Percentiles rank a stretch among this genome's conserved stretches.
Evolutionary conservation across 1,140 invertebrate genomes (phyloP).

Genomic region (Probaryconus sp.): DNA sequence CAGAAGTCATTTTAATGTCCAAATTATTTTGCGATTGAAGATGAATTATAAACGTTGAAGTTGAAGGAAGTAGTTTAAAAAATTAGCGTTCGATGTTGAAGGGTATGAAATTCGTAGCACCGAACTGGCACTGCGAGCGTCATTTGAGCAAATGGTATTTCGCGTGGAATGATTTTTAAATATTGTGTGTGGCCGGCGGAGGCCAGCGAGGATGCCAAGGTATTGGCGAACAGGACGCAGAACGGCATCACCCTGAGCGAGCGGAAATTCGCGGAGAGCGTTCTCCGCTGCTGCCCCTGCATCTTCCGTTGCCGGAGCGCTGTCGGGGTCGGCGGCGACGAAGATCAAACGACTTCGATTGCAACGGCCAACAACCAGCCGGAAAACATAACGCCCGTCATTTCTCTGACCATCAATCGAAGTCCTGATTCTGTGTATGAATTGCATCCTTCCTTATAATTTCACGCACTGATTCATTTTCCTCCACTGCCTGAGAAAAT

Average conservation of each 20-base stretch:
- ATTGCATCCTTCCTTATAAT: conserved; percentile 28
- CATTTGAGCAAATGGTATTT: conserved; percentile 6
- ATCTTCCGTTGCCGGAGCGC: conserved; percentile 70
- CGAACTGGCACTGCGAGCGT: not conserved
- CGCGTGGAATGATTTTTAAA: conserved; percentile 71
- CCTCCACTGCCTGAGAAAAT: too few species aligned
- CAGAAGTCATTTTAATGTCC: too few species aligned
- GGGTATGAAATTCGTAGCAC: conserved; percentile 4
- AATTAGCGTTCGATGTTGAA: too few species aligned
- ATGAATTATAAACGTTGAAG: not conserved
- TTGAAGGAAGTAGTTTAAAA: not conserved
- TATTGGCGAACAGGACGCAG: conserved; percentile 35
- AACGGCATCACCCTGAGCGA: conserved; percentile 46
- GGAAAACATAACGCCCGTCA: conserved; percentile 68
- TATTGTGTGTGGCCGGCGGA: conserved; percentile 69
- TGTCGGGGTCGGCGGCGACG: conserved; percentile 62
- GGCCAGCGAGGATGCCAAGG: conserved; percentile 62
- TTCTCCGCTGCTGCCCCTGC: conserved; percentile 75
- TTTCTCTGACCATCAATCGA: conserved; percentile 67
- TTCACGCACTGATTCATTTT: too few species aligned
- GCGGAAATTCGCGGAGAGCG: conserved; percentile 61
- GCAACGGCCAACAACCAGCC: conserved; percentile 51
- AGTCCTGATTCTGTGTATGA: conserved; percentile 68
- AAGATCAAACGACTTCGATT: conserved; percentile 50
- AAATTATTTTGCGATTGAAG: too few species aligned